Base-by-base conservation (phyloP, 1,140 invertebrate species). In the Drosophila ironensis region DNA sequence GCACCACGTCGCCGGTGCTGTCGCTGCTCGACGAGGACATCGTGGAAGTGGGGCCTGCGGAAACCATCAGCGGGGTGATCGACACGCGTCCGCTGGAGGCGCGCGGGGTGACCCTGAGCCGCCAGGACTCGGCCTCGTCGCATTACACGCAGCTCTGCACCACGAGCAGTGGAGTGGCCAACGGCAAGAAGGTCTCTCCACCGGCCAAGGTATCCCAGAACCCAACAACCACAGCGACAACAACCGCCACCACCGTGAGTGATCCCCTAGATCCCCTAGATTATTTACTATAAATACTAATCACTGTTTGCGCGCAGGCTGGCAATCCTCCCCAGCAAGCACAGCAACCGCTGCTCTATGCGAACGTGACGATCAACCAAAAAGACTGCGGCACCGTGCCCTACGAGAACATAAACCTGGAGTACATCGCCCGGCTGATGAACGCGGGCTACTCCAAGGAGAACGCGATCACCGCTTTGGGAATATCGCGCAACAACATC, bases 331-430 rank as follows among this genome's bases (percentile, higher is more conserved):
- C 33, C 17, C 72, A 66, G 30, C 69, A 52, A 28, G 71, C 59
- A 12, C 67, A 64, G 9, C 77, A 89, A 27, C 75, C 86, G 44
- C 38, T 90, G 52, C 80, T 90, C 25, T 90, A 90, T 48, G 89
- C 89, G 56, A 90, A 90, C 51, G 80, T 90, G 42, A 87, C 89
- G 70, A 88, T 90, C 86, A 90, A 89, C 78, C 87, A 87, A 84
- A 90, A 90, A 87, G 86, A 89, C 71, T 89, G 88, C 42, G 91
- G 90, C 52, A 86, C 89, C 20, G 91, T 92, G 56, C 91, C 92
- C 69, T 97, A 97, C 84, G 97, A 97, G 90, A 98, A 98, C 88
- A 93, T 98, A 24, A 97, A 97, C 88, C 94, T 98, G 90, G 96
- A 97, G 81, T 95, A 97, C 81, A 97, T 98, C 38, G 94, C 96